phyloP scores from a whole-genome alignment of 2,113 vertebrate genomes.

The Empidonax traillii region DNA sequence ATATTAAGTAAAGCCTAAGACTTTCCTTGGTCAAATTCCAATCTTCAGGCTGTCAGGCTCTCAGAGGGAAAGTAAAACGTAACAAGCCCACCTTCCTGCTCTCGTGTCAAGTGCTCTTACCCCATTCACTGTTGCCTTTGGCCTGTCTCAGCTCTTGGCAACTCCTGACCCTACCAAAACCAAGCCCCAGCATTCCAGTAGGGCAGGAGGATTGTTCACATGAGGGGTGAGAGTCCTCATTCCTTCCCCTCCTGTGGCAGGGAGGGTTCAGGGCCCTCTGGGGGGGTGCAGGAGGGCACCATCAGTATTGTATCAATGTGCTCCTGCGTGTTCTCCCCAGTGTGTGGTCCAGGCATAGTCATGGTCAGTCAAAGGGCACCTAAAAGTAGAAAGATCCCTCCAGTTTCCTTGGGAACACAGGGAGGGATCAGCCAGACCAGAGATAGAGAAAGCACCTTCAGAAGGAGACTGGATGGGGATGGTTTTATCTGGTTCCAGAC shows the following conservation, averaged over 20 bases:
- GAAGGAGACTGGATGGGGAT: not conserved
- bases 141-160: not conserved
- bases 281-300: no score
- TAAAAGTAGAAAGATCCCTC: not conserved
- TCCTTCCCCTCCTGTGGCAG: not conserved
- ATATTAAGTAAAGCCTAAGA: not conserved
- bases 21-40: not conserved
- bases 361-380: not conserved
- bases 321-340: not conserved
- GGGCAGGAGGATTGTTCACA: not conserved
- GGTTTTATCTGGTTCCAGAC: not conserved
- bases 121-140: not conserved
- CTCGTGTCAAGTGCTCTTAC: not conserved
- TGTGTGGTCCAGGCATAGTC: not conserved
- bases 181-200: rapidly evolving
- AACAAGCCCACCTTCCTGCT: not conserved
- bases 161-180: not conserved
- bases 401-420: not conserved
- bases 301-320: not conserved
- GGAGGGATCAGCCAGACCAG: not conserved
- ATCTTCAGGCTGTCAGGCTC: not conserved
- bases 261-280: not conserved
- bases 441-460: not conserved
- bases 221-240: not conserved
- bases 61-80: not conserved